Conservation (phyloP, 2,888 invertebrate species). For the Polyommatus icarus region DNA sequence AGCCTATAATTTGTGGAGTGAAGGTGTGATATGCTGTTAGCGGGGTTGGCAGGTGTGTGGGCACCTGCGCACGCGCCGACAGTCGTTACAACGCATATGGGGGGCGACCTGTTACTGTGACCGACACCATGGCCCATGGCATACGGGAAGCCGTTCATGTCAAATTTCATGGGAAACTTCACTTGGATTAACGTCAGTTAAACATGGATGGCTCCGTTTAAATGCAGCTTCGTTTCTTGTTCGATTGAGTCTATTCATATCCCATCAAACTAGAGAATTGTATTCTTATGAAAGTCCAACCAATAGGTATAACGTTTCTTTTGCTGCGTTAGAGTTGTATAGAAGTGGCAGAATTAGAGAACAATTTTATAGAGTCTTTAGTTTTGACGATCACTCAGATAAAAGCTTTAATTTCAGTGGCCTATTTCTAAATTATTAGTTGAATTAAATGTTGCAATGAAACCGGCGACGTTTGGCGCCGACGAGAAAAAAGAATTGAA, state of each 20-base stretch:
- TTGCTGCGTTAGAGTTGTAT: no score
- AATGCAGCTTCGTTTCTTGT: no score
- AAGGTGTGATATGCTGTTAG: slow-evolving; percentile 45
- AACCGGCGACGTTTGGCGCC: slow-evolving; percentile 10
- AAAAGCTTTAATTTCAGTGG: not conserved
- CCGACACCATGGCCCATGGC: slow-evolving; percentile 41
- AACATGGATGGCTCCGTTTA: not conserved
- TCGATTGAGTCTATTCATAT: no score
- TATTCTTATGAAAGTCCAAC: no score
- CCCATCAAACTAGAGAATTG: no score
- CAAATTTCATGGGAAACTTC: slow-evolving; percentile 40
- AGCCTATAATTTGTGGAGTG: not conserved
- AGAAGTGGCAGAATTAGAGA: no score
- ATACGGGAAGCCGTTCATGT: slow-evolving; percentile 66
- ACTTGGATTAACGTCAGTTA: not conserved
- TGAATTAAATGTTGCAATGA: not conserved
- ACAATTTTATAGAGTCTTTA: not conserved
- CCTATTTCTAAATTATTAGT: not conserved
- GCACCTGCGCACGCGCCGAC: slow-evolving; percentile 76
- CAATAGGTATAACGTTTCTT: no score
- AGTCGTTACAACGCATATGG: slow-evolving; percentile 65
- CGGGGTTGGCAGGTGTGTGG: slow-evolving; percentile 74
- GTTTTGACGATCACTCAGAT: not conserved
- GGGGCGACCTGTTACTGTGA: slow-evolving; percentile 48
- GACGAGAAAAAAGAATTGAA: slow-evolving; percentile 4